Evolutionary conservation across 2,797 vertebrate species (phyloP).

Genomic region (Simalia tracyae): DNA sequence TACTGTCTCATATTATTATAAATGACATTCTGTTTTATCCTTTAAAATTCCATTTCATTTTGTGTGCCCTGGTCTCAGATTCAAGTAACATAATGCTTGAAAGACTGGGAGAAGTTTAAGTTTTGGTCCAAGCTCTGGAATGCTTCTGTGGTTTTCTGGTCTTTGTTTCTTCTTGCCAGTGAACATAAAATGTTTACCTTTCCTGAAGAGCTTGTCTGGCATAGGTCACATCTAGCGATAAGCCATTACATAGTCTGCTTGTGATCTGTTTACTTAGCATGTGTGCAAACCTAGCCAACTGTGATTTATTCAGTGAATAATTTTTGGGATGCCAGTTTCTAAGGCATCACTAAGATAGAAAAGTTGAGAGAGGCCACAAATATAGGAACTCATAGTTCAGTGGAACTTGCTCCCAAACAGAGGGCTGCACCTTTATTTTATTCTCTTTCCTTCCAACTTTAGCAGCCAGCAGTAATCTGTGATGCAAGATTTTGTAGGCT

Average conservation of each 20-base stretch:
- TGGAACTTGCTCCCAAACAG: not conserved
- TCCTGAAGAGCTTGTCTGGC: not conserved
- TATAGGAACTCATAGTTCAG: not conserved
- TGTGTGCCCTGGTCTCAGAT: not conserved
- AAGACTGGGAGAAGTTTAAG: not conserved
- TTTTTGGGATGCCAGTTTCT: not conserved
- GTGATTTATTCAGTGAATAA: not conserved
- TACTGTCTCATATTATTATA: not conserved
- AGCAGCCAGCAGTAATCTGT: not conserved
- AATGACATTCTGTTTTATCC: constrained; percentile 9
- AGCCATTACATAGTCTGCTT: not conserved
- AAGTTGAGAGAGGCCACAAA: not conserved
- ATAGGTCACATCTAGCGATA: not conserved
- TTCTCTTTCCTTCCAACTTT: constrained; percentile 30
- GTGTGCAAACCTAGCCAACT: not conserved
- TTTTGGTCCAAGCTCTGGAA: constrained; percentile 4
- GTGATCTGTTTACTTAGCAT: not conserved
- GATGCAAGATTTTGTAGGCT: not conserved
- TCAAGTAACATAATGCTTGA: not conserved
- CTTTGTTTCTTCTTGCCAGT: constrained; percentile 24
- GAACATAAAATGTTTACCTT: not conserved
- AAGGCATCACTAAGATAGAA: not conserved
- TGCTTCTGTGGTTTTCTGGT: not conserved
- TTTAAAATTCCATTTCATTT: constrained; percentile 26
- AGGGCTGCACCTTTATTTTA: not conserved